Evolutionary conservation across 2,888 invertebrate species (phyloP).

Genomic region (Brachypterus glaber): DNA sequence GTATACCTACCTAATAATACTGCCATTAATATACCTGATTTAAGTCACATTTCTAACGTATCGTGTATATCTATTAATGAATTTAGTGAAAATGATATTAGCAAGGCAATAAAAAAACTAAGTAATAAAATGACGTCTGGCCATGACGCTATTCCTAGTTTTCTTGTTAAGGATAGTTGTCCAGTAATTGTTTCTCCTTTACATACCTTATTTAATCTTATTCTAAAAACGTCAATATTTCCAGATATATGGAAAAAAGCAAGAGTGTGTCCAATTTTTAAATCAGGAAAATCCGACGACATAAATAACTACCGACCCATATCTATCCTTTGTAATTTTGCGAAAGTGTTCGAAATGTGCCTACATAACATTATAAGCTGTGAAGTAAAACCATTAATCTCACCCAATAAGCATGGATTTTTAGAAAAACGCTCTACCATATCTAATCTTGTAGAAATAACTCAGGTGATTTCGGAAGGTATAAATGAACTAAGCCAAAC

Average conservation of each 20-base stretch:
- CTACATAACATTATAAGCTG: slow-evolving; percentile 2
- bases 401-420: slow-evolving; percentile 4
- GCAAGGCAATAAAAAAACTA: neutral
- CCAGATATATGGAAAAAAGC: slow-evolving; percentile 3
- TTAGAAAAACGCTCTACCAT: slow-evolving; percentile 7
- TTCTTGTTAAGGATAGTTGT: slow-evolving; percentile 5
- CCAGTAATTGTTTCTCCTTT: slow-evolving; percentile 2
- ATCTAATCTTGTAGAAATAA: slow-evolving; percentile 2
- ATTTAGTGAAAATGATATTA: neutral
- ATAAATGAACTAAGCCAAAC: too few relatives aligned
- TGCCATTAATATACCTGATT: neutral
- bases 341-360: slow-evolving; percentile 4
- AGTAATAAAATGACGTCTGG: neutral
- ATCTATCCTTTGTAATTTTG: slow-evolving; percentile 7
- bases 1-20: neutral
- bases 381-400: slow-evolving; percentile 3
- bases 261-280: slow-evolving; percentile 4
- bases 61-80: too few relatives aligned
- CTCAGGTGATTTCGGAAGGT: too few relatives aligned
- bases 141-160: neutral
- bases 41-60: too few relatives aligned
- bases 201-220: slow-evolving; percentile 1
- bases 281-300: slow-evolving; percentile 3
- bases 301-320: slow-evolving; percentile 8
- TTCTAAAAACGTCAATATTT: slow-evolving; percentile 5